These are phyloP conservation scores for Epsilonema sp. DNA, from an alignment of 2,888 invertebrate species.

Conservation along the genomic window DNA sequence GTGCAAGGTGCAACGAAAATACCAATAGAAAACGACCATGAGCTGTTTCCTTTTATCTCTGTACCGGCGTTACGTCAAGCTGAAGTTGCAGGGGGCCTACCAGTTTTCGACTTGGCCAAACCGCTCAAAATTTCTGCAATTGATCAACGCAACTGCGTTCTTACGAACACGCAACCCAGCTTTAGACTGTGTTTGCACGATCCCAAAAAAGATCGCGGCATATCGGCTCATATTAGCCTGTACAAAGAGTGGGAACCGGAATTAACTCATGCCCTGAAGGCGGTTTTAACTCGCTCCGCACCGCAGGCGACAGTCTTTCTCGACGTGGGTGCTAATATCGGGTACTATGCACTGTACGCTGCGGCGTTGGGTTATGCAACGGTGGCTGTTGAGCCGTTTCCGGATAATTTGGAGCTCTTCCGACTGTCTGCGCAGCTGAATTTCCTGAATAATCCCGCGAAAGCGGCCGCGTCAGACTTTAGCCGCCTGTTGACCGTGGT, in stretches of 20 bases:
- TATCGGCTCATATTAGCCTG: neutral
- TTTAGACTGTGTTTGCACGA: neutral
- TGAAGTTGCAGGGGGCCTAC: too few species aligned
- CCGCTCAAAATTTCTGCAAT: too few species aligned
- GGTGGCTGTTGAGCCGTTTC: neutral
- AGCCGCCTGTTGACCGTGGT: neutral
- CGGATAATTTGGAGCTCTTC: neutral
- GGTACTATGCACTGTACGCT: neutral
- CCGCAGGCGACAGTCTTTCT: neutral
- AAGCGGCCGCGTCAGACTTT: too few species aligned
- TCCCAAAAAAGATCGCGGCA: neutral
- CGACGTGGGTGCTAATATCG: neutral
- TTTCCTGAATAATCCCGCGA: too few species aligned
- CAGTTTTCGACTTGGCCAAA: neutral
- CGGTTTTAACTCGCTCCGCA: neutral
- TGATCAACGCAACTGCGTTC: neutral
- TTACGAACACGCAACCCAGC: neutral
- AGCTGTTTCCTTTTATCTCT: too few species aligned
- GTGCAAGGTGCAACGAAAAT: too few species aligned
- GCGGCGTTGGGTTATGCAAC: neutral
- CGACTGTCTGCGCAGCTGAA: neutral
- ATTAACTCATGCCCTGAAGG: neutral
- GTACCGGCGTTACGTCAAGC: neutral
- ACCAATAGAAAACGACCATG: too few species aligned
- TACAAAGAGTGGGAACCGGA: neutral